These are phyloP conservation scores for Agrotis segetum DNA, from an alignment of 2,888 invertebrate species.

Conservation along the genomic window DNA sequence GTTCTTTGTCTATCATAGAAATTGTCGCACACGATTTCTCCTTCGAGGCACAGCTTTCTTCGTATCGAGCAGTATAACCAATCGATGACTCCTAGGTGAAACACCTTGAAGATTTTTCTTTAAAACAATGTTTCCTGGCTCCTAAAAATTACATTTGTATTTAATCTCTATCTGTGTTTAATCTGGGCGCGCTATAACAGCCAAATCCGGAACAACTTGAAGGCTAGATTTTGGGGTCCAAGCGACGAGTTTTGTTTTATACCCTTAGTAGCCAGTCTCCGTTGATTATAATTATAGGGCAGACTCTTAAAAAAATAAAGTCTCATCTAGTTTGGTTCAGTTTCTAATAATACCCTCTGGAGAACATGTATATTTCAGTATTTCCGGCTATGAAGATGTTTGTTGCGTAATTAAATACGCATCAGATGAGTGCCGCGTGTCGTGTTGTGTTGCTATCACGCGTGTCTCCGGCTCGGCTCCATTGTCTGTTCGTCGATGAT, in stretches of 20 bases:
- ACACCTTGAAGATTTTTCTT: constrained; percentile 8
- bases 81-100: constrained; percentile 4
- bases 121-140: too few relatives aligned
- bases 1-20: constrained; percentile 26
- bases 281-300: not conserved
- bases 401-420: constrained; percentile 34
- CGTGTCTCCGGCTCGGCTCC: constrained; percentile 49
- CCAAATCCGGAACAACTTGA: too few relatives aligned
- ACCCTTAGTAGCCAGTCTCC: too few relatives aligned
- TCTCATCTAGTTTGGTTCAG: constrained; percentile 32
- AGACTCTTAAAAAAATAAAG: not conserved
- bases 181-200: too few relatives aligned
- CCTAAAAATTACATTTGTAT: too few relatives aligned
- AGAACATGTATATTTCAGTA: constrained; percentile 33
- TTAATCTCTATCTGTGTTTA: too few relatives aligned
- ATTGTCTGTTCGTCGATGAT: constrained; percentile 74
- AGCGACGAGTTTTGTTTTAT: not conserved
- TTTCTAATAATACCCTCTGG: constrained; percentile 39
- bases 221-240: not conserved
- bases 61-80: constrained; percentile 5
- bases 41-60: constrained; percentile 8
- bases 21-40: constrained; percentile 31
- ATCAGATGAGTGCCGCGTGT: constrained; percentile 42
- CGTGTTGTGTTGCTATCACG: constrained; percentile 22
- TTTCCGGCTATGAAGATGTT: constrained; percentile 46